phyloP scores from a whole-genome alignment of 2,797 vertebrate species.

The Spheniscus humboldti region DNA sequence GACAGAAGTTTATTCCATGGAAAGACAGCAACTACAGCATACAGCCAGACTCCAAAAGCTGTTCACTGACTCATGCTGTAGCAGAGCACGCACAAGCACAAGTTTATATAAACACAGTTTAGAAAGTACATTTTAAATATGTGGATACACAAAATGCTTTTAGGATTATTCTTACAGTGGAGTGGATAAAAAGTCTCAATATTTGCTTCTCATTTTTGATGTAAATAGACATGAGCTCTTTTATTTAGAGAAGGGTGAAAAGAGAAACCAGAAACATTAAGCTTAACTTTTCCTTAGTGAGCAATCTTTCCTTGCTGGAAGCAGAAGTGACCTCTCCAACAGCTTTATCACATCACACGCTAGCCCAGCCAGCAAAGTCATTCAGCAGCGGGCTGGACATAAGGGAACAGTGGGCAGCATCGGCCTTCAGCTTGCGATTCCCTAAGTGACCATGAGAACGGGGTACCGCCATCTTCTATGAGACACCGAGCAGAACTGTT shows the following conservation, averaged over 20 bases:
- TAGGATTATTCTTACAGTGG: background rate
- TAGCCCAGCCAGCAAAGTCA: background rate
- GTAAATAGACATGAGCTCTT: accelerated
- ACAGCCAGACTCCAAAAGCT: background rate
- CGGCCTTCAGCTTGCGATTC: background rate
- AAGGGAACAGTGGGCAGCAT: background rate
- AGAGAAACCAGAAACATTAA: background rate
- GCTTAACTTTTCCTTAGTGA: background rate
- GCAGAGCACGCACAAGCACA: background rate
- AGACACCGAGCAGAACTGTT: background rate
- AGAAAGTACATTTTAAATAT: background rate
- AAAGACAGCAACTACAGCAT: background rate
- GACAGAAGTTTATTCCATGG: background rate
- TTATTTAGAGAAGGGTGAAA: background rate
- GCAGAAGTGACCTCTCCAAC: background rate
- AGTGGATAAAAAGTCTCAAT: background rate
- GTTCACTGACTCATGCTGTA: background rate
- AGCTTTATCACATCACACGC: background rate
- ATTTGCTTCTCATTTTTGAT: background rate
- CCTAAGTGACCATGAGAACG: accelerated
- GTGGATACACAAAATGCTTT: background rate
- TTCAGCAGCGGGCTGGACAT: background rate
- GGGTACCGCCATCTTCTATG: background rate
- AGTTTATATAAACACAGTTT: background rate
- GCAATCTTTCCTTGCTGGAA: background rate